A percentile compares a stretch with the other conserved stretches of the same genome.
Evolutionary conservation across 1,140 invertebrate species (phyloP).

Genomic region (Lepidurus couesii): DNA sequence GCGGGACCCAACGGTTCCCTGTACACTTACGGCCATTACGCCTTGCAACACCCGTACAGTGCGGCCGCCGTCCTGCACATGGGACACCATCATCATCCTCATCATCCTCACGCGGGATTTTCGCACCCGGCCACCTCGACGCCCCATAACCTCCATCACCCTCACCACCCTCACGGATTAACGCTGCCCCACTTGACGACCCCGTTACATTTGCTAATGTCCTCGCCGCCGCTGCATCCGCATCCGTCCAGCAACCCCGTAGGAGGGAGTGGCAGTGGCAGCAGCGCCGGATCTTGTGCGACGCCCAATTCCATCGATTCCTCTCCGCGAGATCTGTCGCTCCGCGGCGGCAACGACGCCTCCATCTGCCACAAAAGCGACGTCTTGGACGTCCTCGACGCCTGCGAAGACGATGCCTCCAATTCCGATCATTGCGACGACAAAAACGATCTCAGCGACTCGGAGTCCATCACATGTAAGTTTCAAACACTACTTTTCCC

Average conservation of each 20-base stretch:
- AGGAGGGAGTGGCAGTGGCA: conserved; percentile 17
- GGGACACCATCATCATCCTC: neutral
- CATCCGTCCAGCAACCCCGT: neutral
- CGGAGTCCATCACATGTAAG: conserved; percentile 32
- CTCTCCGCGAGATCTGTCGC: conserved; percentile 40
- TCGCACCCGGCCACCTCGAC: conserved; percentile 24
- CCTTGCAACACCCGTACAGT: conserved; percentile 23
- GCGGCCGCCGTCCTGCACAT: conserved; percentile 27
- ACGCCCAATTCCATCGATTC: conserved; percentile 37
- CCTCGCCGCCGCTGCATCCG: conserved; percentile 24
- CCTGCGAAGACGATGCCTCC: conserved; percentile 35
- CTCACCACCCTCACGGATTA: conserved; percentile 21
- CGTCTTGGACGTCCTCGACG: conserved; percentile 34
- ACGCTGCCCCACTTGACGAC: conserved; percentile 23
- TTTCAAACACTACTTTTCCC: neutral
- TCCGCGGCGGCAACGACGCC: conserved; percentile 38
- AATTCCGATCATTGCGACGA: conserved; percentile 40
- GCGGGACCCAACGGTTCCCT: neutral
- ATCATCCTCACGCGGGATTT: conserved; percentile 4
- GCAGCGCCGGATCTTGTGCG: neutral
- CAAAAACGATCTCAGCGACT: conserved; percentile 29
- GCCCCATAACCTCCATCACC: conserved; percentile 8
- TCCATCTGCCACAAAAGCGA: conserved; percentile 32
- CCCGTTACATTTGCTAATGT: conserved; percentile 18
- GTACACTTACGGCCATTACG: neutral